phyloP scores from a whole-genome alignment of 2,113 vertebrate species.

The Antidorcas marsupialis region DNA sequence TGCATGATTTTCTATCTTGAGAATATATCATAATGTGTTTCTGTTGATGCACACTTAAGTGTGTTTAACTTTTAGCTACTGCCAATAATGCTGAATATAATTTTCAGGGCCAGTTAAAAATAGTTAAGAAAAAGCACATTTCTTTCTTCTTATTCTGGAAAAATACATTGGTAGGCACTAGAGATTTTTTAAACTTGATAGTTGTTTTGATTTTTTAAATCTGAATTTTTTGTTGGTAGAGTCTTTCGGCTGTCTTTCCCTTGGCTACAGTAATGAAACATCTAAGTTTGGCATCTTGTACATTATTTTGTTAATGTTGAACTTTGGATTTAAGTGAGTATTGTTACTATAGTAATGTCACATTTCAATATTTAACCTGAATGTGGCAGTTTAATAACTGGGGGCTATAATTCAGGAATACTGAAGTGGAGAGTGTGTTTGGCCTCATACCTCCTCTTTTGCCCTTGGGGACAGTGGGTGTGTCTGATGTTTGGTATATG shows the following conservation, averaged over 20 bases:
- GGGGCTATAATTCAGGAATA: slow-evolving; percentile 2
- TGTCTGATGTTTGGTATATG: background rate
- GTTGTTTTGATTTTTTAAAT: slow-evolving; percentile 23
- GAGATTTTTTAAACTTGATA: background rate
- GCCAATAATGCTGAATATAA: background rate
- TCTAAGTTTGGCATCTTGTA: background rate
- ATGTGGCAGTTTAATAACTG: background rate
- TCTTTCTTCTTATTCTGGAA: slow-evolving; percentile 5
- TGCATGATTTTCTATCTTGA: background rate
- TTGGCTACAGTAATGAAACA: background rate
- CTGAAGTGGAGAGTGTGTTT: background rate
- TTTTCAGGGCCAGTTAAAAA: background rate
- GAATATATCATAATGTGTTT: background rate
- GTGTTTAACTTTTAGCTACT: background rate
- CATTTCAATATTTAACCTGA: slow-evolving; percentile 17
- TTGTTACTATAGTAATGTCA: slow-evolving; percentile 13
- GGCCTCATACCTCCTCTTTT: background rate
- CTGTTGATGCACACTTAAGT: background rate
- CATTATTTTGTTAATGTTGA: slow-evolving; percentile 14
- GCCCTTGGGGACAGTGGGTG: background rate
- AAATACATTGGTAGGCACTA: background rate
- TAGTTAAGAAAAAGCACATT: background rate
- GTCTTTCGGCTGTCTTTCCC: background rate
- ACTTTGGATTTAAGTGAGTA: background rate
- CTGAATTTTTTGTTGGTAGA: background rate